Evolutionary conservation across 2,113 vertebrate species (phyloP).

Genomic region (Connochaetes taurinus): DNA sequence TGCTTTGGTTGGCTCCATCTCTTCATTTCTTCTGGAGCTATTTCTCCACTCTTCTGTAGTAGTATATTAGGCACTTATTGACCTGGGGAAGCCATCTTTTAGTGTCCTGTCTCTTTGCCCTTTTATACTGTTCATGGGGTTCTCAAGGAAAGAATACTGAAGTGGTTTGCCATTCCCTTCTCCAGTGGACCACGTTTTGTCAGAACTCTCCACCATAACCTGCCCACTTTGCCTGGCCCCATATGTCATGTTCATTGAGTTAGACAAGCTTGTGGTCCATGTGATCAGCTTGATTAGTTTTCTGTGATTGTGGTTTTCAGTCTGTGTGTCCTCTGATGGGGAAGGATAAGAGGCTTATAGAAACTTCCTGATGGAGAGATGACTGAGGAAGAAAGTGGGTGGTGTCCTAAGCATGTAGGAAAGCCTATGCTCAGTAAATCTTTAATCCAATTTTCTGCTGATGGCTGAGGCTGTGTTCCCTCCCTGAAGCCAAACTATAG

Average conservation of each 20-base stretch:
- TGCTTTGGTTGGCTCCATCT: fast-evolving
- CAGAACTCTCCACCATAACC: not conserved
- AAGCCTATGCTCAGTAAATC: not conserved
- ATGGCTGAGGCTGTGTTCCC: not conserved
- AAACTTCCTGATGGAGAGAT: not conserved
- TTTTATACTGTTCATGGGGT: not conserved
- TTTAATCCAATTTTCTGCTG: not conserved
- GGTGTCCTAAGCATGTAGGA: not conserved
- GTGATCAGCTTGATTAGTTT: not conserved
- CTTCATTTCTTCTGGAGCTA: not conserved
- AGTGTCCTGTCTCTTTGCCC: not conserved
- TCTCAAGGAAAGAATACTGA: not conserved
- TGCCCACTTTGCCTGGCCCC: not conserved
- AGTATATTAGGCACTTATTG: not conserved
- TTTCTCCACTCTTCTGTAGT: not conserved
- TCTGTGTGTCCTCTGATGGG: not conserved
- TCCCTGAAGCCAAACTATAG: not conserved
- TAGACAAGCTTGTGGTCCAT: not conserved
- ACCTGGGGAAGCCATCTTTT: not conserved
- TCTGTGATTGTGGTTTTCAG: not conserved
- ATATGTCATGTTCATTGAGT: not conserved
- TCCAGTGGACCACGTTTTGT: not conserved
- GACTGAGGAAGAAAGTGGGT: not conserved
- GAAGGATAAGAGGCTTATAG: not conserved
- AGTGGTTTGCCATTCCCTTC: not conserved